Percentiles rank a stretch among this genome's conserved stretches.
Evolutionary conservation across 2,797 vertebrate genomes (phyloP).

Genomic region (Lacerta agilis): DNA sequence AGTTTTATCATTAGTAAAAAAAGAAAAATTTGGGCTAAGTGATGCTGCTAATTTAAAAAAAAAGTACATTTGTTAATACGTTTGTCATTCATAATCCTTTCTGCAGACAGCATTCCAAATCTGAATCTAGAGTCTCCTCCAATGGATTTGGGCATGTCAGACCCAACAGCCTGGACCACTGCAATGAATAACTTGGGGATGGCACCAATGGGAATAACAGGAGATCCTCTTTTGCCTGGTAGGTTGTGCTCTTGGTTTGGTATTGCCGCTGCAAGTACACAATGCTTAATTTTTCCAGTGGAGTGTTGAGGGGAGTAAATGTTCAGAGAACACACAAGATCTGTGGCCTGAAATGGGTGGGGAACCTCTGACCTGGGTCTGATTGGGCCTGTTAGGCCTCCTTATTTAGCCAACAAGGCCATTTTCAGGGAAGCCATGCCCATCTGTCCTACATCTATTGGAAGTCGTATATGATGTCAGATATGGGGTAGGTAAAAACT

Average conservation of each 20-base stretch:
- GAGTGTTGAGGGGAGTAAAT: background rate
- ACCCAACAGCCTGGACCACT: constrained; percentile 91
- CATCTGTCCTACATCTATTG: too few species aligned
- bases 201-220: constrained; percentile 90
- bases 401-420: too few species aligned
- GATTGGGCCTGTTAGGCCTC: too few species aligned
- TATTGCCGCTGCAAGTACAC: background rate
- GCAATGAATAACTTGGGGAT: constrained; percentile 97
- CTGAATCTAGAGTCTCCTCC: constrained; percentile 88
- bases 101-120: constrained; percentile 86
- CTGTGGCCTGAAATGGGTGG: background rate
- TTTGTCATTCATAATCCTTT: constrained; percentile 48
- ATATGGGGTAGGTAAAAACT: too few species aligned
- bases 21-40: background rate
- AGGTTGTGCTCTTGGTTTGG: constrained; percentile 49
- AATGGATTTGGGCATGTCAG: constrained; percentile 91
- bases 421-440: too few species aligned
- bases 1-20: background rate
- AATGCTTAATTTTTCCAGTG: too few species aligned
- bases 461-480: too few species aligned
- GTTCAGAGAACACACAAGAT: background rate
- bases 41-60: background rate
- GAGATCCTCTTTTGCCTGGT: constrained; percentile 93
- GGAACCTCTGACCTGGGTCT: too few species aligned
- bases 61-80: background rate